These are phyloP conservation scores for Neolamprologus hecqui DNA, from an alignment of 2,113 vertebrate genomes.

Conservation along the genomic window DNA sequence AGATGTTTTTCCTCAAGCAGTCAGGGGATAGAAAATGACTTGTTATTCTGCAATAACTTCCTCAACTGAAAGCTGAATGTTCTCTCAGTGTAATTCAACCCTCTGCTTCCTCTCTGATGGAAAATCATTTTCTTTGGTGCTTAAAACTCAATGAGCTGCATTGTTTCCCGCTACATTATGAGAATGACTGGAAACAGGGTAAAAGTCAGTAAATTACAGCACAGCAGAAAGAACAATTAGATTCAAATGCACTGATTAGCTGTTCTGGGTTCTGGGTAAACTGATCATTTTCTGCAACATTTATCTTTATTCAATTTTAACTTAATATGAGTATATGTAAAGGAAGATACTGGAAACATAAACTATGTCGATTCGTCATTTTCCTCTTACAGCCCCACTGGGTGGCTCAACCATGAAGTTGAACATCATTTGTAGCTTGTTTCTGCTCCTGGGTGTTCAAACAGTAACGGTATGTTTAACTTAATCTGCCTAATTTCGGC, in stretches of 20 bases:
- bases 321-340: neutral
- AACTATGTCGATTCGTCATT: neutral
- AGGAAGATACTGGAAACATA: neutral
- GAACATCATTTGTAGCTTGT: neutral
- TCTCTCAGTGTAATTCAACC: conserved; percentile 28
- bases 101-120: conserved; percentile 24
- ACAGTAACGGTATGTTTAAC: conserved; percentile 29
- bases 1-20: conserved; percentile 9
- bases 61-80: conserved; percentile 14
- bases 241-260: neutral
- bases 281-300: neutral
- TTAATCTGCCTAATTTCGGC: neutral
- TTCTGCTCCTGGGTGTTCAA: conserved; percentile 29
- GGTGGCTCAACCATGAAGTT: conserved; percentile 20
- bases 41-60: conserved; percentile 31
- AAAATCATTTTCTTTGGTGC: neutral
- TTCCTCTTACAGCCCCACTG: neutral
- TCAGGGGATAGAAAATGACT: neutral
- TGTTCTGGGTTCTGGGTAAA: neutral
- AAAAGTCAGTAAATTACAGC: neutral
- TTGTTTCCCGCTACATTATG: conserved; percentile 17
- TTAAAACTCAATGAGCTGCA: conserved; percentile 6
- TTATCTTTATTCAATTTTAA: neutral
- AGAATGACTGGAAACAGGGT: neutral
- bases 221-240: neutral